Evolutionary conservation across 2,888 invertebrate species (phyloP), one percentile per base, ranked within the genome.

Genomic region (Notodonta ziczac): DNA sequence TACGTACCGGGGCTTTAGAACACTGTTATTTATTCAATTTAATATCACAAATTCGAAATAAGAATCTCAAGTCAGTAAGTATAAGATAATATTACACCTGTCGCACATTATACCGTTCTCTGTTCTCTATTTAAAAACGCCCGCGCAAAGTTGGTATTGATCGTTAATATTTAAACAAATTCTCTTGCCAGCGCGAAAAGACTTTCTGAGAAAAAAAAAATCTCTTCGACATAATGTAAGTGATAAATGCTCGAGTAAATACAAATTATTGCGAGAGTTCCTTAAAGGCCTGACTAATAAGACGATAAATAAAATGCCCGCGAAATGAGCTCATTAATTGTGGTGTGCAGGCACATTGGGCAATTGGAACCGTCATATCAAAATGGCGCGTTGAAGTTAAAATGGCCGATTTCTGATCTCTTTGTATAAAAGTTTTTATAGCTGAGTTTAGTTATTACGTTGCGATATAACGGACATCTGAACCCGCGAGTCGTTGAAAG

Each of bases 261-360:
- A 69, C 69, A 72, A 73, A 71, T 74, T 72, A 77, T 76, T 71
- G 72, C 69, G 70, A 63, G 57, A 72, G 70, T 79, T 80, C 73
- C 63, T 81, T 82, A 82, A 73, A 77, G 71, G 74, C 62, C 76
- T 74, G 76, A 80, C 82, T 85, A 86, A 88, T 86, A 84, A 79
- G 78, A 77, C 78, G 83, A 89, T 90, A 89, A 88, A 88, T 89
- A 87, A 90, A 86, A 82, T 82, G 78, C 81, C 84, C 84, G 87
- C 86, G 83, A 89, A 91, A 90, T 87, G 83, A 85, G 87, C 88
- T 87, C 89, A 88, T 92, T 92, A 90, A 87, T 89, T 84, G 80
- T 72, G 61, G 56, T 62, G 71, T 75, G 80, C 80, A 74, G 76
- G 82, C 84, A 85, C 83, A 72, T 72, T 73, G 78, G 84, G 83